These are phyloP conservation scores for Drosophila navojoa DNA, from an alignment of 1,140 invertebrate species.

Conservation along the genomic window DNA sequence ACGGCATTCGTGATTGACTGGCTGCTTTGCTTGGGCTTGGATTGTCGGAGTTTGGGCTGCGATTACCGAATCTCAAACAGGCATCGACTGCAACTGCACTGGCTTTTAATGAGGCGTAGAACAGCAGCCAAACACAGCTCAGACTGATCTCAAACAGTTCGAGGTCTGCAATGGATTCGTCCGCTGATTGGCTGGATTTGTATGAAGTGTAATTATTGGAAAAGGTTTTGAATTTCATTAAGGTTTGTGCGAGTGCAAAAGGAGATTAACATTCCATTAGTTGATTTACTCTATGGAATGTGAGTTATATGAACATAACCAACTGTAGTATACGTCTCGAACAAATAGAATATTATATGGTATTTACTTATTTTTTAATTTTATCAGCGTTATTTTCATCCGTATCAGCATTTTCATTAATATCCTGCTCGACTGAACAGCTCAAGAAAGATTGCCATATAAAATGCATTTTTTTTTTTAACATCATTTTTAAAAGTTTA, in stretches of 20 bases:
- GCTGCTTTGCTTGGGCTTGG: constrained; percentile 14
- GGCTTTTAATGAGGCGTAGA: constrained; percentile 38
- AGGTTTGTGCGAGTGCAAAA: background rate
- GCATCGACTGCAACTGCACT: constrained; percentile 41
- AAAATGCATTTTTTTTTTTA: too few relatives aligned
- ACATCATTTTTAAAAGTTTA: too few relatives aligned
- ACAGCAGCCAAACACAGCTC: constrained; percentile 1
- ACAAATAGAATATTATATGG: too few relatives aligned
- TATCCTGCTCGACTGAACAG: too few relatives aligned
- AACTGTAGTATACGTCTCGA: too few relatives aligned
- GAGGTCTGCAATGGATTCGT: background rate
- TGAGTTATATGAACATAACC: too few relatives aligned
- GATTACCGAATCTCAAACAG: constrained; percentile 44
- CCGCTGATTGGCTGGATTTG: background rate
- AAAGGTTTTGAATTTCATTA: constrained; percentile 9
- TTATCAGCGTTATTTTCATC: too few relatives aligned
- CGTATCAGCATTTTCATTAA: too few relatives aligned
- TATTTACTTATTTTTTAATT: background rate
- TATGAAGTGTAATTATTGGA: constrained; percentile 3
- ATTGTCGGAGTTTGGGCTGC: constrained; percentile 4
- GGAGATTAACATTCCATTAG: too few relatives aligned
- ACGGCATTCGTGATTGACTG: constrained; percentile 50
- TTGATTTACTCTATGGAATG: too few relatives aligned
- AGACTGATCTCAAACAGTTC: background rate
- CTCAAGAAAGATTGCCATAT: too few relatives aligned